These are phyloP conservation scores for Fragum sueziense DNA, from an alignment of 2,888 invertebrate species.

Conservation along the genomic window DNA sequence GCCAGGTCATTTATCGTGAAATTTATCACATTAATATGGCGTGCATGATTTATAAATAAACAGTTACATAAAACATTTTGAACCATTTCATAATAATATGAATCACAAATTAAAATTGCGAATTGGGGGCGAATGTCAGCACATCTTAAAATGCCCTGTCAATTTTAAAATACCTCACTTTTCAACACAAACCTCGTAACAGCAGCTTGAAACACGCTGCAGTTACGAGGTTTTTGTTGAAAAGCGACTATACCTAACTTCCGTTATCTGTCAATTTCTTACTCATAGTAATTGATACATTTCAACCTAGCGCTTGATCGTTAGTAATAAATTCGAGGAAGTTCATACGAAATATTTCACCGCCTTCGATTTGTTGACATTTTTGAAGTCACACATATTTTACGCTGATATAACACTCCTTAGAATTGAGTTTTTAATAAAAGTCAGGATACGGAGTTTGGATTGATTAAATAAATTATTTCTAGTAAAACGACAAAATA, in stretches of 20 bases:
- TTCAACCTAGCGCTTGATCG: not conserved
- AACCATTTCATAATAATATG: not conserved
- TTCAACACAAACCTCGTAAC: too few relatives aligned
- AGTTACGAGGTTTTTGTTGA: too few relatives aligned
- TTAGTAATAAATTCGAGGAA: slow-evolving; percentile 12
- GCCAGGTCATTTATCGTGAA: too few relatives aligned
- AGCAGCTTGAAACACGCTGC: too few relatives aligned
- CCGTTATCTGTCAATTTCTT: not conserved
- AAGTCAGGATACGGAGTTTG: too few relatives aligned
- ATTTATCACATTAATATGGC: too few relatives aligned
- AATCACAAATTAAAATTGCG: not conserved
- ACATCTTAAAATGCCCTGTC: not conserved
- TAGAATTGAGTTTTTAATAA: too few relatives aligned
- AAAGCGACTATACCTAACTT: slow-evolving; percentile 3
- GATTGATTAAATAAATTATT: too few relatives aligned
- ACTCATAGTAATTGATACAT: slow-evolving; percentile 2
- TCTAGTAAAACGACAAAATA: too few relatives aligned
- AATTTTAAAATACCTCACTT: not conserved
- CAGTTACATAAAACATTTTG: too few relatives aligned
- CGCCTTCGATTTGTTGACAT: not conserved
- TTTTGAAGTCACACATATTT: not conserved
- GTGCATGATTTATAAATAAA: too few relatives aligned
- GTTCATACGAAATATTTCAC: not conserved
- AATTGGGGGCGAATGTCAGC: not conserved
- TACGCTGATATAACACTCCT: not conserved